phyloP scores from a whole-genome alignment of 1,140 invertebrate genomes.

The Pectinophora gossypiella region DNA sequence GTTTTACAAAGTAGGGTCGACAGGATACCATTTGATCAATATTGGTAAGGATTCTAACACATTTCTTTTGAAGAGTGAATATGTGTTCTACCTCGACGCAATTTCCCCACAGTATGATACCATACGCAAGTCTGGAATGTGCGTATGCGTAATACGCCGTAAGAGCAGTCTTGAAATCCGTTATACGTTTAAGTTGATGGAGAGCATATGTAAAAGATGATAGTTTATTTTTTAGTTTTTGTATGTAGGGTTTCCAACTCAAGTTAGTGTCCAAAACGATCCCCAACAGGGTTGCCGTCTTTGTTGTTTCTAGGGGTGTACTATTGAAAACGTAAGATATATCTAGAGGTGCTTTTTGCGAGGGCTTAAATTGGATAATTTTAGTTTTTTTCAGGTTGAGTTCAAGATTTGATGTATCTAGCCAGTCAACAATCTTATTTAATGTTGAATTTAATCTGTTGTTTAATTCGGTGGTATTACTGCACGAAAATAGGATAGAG shows the following conservation, averaged over 20 bases:
- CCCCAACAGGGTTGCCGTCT: not conserved
- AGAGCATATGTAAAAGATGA: slow-evolving; percentile 8
- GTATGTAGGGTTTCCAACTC: not conserved
- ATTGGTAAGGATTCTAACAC: slow-evolving; percentile 6
- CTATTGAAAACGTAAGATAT: not conserved
- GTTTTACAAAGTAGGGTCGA: slow-evolving; percentile 4
- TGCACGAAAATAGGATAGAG: too few relatives aligned
- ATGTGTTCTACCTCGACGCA: not conserved
- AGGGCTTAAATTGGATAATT: slow-evolving; percentile 7
- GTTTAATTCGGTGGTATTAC: too few relatives aligned
- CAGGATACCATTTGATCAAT: slow-evolving; percentile 8
- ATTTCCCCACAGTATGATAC: slow-evolving; percentile 7
- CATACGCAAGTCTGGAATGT: slow-evolving; percentile 4
- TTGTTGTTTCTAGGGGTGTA: not conserved
- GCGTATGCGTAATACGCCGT: slow-evolving; percentile 7
- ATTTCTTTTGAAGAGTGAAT: slow-evolving; percentile 5
- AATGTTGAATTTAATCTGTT: too few relatives aligned
- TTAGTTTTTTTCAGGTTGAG: slow-evolving; percentile 8
- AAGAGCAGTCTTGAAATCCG: slow-evolving; percentile 2
- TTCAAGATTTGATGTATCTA: not conserved
- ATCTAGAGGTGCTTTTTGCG: not conserved
- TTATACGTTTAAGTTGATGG: not conserved
- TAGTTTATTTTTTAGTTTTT: not conserved
- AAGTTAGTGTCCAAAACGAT: slow-evolving; percentile 1
- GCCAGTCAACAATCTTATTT: too few relatives aligned